Evolutionary conservation across 2,113 vertebrate genomes (phyloP), one percentile per base, ranked within the genome.

Genomic region (Amia ocellicauda): DNA sequence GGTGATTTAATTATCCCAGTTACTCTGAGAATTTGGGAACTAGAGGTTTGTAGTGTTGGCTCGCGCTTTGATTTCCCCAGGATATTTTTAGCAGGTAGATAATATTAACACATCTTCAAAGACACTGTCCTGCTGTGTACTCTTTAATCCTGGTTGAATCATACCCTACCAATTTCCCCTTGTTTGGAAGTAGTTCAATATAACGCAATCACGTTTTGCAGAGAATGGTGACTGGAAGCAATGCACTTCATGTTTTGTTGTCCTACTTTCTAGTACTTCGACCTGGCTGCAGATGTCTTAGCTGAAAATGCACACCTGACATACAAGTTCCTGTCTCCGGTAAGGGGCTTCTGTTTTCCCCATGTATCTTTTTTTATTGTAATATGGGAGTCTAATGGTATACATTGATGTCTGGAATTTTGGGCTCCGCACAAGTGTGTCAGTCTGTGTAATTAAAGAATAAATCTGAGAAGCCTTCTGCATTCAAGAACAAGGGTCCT

Each of bases 291-390:
- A 2, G 95, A 99, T 42, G 94, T 99, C 45, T 79, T 99, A 84
- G 96, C 96, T 56, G 96, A 99, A 72, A 99, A 98, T 28, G 92
- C 94, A 11, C 96, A 96, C 41, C 85, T 98, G 62, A 99, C 96
- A 5, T 97, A 94, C 72, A 98, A 91, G 72, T 88, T 94, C 67
- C 94, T 99, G 50, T 90, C 93, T 0, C 91, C 93, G 24, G 91
- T 92, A 78, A 85, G 83, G 64, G n/a, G 26, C 50, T 7, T 17
- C 43, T 36, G 7, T 20, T 28, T 55, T 19, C 3, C 40, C 3
- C 4, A 5, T 5, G 11, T 3, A 13, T 54, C 24, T 3, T 53
- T 11, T 53, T 19, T 54, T 19, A 13, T 9, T 54, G n/a, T n/a
- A n/a, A n/a, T n/a, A n/a, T n/a, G n/a, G n/a, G n/a, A n/a, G n/a